phyloP scores from a whole-genome alignment of 2,113 vertebrate genomes.

The Otolemur garnettii region DNA sequence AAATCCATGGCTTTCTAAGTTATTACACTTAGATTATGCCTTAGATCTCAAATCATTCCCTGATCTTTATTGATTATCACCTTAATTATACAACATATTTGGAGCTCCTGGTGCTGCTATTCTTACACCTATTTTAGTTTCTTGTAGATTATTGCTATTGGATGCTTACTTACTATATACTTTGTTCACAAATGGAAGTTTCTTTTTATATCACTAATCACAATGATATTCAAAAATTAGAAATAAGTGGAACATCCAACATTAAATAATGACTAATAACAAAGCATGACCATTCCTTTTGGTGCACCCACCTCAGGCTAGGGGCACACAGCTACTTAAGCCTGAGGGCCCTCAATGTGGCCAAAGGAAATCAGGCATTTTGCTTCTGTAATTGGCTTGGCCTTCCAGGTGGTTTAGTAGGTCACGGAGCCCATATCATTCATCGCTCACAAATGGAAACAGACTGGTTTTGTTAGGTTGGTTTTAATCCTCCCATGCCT shows the following conservation, averaged over 20 bases:
- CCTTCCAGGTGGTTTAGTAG: slow-evolving; percentile 33
- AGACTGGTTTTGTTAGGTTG: slow-evolving; percentile 35
- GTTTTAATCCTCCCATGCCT: not conserved
- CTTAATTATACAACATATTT: not conserved
- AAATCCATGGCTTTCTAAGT: not conserved
- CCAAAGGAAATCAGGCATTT: not conserved
- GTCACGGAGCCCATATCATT: not conserved
- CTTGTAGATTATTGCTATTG: not conserved
- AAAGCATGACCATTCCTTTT: not conserved
- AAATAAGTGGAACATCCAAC: not conserved
- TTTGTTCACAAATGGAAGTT: slow-evolving; percentile 36
- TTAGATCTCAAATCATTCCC: slow-evolving; percentile 33
- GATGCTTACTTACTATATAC: not conserved
- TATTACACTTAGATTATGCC: not conserved
- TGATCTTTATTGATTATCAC: not conserved
- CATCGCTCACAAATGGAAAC: slow-evolving; percentile 57
- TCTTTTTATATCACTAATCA: not conserved
- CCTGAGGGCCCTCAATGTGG: not conserved
- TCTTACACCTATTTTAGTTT: not conserved
- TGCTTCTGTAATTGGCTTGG: slow-evolving; percentile 1
- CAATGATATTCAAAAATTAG: not conserved
- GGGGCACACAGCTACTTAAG: accelerated
- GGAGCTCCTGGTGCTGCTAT: not conserved
- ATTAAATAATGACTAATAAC: not conserved
- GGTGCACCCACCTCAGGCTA: not conserved